Base-by-base conservation (phyloP, 2,113 vertebrate species). In the Paramisgurnus dabryanus region DNA sequence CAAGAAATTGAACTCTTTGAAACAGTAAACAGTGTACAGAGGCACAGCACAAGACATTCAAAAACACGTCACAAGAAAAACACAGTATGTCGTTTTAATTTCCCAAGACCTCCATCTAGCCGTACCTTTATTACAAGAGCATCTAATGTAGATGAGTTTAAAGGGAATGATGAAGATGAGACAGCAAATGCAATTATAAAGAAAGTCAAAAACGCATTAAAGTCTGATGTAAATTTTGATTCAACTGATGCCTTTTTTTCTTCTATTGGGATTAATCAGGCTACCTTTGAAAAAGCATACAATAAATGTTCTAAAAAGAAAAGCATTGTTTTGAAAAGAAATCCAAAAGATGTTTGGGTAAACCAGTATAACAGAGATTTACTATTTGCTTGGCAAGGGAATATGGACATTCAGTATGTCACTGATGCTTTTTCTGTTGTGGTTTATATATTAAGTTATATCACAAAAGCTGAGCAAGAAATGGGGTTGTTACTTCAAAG, bases 381-480 rank as follows among this genome's bases (percentile, higher is more conserved):
- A 34, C 27, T 34, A 3, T 3, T 2, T 34, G 27, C 27, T 34
- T 34, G 27, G 27, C 27, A 34, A 34, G 27, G 27, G 27, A 34
- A 34, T 34, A 34, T 34, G 27, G 27, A 34, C 3, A 34, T 34
- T 34, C 27, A 34, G 27, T 34, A 34, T 1, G 53, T 79, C 6
- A 39, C 41, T 17, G 76, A 83, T 73, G 67, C 80, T 27, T 83
- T n/a, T 73, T 18, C 79, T 39, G 15, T 8, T 50, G 70, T 78
- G 1, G 79, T 84, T 3, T 84, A 81, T n/a, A 81, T 81, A 9
- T 1, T 84, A 2, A 34, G 13, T n/a, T 84, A 81, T 41, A 71
- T 85, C 2, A 22, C 83, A 64, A 85, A 85, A 55, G 55, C 80
- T 27, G 83, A 85, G 22, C 27, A 34, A 49, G 80, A 82, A 60